These are phyloP conservation scores for Aeoliscus strigatus DNA, from an alignment of 2,797 vertebrate genomes.

Conservation along the genomic window DNA sequence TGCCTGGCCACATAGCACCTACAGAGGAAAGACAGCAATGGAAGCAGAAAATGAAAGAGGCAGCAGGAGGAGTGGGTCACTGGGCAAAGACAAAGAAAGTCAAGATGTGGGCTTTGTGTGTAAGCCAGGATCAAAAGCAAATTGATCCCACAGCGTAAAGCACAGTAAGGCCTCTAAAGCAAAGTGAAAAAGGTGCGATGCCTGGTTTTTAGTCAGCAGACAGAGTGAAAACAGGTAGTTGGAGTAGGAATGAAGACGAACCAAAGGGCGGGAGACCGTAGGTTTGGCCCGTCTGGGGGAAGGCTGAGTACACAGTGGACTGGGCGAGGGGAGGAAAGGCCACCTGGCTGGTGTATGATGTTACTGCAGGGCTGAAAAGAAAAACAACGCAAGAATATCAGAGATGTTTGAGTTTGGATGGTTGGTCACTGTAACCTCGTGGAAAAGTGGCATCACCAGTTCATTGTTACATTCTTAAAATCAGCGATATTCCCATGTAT, in stretches of 20 bases:
- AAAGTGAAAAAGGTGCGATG: conserved; percentile 32
- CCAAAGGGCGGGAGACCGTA: conserved; percentile 97
- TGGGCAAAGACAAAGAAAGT: conserved; percentile 35
- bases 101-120: conserved; percentile 33
- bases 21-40: conserved; percentile 61
- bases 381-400: conserved; percentile 24
- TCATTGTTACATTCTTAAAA: background rate
- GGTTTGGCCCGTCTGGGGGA: conserved; percentile 88
- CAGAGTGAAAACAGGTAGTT: background rate
- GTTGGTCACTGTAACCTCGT: background rate
- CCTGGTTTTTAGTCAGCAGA: conserved; percentile 48
- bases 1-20: conserved; percentile 99
- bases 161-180: conserved; percentile 47
- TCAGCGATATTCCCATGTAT: background rate
- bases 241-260: conserved; percentile 63
- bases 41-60: conserved; percentile 52
- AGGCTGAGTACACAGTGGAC: conserved; percentile 87
- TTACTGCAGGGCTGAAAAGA: conserved; percentile 75
- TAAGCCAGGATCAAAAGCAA: conserved; percentile 46
- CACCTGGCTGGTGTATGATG: conserved; percentile 83
- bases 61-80: conserved; percentile 23
- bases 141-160: conserved; percentile 48
- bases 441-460: background rate
- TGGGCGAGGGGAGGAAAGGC: conserved; percentile 86
- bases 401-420: no score